A percentile compares a stretch with the other conserved stretches of the same genome.
These are phyloP conservation scores for Dicyrtomina minuta DNA, from an alignment of 2,888 invertebrate species.

Conservation along the genomic window DNA sequence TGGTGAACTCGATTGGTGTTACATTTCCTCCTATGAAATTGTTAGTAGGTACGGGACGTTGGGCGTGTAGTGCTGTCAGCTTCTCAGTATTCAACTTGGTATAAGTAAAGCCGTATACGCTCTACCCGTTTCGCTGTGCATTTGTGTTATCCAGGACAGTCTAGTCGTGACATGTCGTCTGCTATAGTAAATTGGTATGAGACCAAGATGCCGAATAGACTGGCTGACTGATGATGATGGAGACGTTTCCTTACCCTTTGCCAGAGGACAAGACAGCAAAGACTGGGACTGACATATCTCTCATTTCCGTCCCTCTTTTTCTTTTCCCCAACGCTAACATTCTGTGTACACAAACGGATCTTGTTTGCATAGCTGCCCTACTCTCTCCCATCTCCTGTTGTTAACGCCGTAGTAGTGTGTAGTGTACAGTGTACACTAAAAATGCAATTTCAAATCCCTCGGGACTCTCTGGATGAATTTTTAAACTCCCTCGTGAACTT, in stretches of 20 bases:
- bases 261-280: neutral
- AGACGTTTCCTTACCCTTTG: conserved; percentile 12
- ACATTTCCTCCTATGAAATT: conserved; percentile 5
- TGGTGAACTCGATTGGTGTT: conserved; percentile 23
- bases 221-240: conserved; percentile 25
- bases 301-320: conserved; percentile 8
- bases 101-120: neutral
- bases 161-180: neutral
- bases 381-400: conserved; percentile 12
- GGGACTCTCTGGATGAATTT: no score
- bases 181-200: conserved; percentile 1
- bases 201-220: conserved; percentile 15
- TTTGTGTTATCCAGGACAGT: neutral
- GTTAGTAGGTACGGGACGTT: no score
- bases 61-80: neutral
- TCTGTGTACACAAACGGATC: conserved; percentile 25
- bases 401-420: neutral
- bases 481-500: no score
- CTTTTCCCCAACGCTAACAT: conserved; percentile 20
- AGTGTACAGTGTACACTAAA: no score
- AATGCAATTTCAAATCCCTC: no score
- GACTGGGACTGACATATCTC: conserved; percentile 16
- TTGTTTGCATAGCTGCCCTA: conserved; percentile 37
- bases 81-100: no score
- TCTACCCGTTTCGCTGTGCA: neutral